phyloP scores from a whole-genome alignment of 2,113 vertebrate genomes.

The Bothrops jararaca region DNA sequence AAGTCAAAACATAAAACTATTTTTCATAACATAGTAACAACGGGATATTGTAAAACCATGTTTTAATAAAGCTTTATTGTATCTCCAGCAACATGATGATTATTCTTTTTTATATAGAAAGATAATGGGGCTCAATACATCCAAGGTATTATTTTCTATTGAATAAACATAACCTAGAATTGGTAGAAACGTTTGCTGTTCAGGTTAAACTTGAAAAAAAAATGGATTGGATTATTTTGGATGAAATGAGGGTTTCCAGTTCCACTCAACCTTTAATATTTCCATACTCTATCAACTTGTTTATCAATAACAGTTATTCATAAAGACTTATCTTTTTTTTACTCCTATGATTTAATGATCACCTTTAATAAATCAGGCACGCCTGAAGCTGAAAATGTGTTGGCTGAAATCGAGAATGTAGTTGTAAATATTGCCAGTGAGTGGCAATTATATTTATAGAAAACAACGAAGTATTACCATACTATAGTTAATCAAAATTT shows the following conservation, averaged over 20 bases:
- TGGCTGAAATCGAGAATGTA: background rate
- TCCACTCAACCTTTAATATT: background rate
- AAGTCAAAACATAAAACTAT: background rate
- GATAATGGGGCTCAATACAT: background rate
- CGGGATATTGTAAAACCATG: background rate
- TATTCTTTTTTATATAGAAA: background rate
- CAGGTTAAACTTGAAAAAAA: background rate
- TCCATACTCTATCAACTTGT: background rate
- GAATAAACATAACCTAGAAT: background rate
- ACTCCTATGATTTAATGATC: no score
- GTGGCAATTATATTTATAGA: background rate
- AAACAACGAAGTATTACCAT: background rate
- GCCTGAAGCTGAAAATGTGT: background rate
- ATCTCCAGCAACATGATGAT: background rate
- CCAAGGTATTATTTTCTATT: background rate
- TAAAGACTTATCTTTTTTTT: background rate
- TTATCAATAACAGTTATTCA: background rate
- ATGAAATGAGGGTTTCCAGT: background rate
- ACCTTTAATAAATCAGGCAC: no score
- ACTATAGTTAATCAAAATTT: background rate
- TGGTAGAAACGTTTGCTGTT: background rate
- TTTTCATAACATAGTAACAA: background rate
- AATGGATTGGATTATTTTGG: background rate
- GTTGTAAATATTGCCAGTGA: background rate
- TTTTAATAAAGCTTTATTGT: background rate